Base-by-base conservation (phyloP, 2,797 vertebrate genomes). In the Dicrostonyx torquatus region DNA sequence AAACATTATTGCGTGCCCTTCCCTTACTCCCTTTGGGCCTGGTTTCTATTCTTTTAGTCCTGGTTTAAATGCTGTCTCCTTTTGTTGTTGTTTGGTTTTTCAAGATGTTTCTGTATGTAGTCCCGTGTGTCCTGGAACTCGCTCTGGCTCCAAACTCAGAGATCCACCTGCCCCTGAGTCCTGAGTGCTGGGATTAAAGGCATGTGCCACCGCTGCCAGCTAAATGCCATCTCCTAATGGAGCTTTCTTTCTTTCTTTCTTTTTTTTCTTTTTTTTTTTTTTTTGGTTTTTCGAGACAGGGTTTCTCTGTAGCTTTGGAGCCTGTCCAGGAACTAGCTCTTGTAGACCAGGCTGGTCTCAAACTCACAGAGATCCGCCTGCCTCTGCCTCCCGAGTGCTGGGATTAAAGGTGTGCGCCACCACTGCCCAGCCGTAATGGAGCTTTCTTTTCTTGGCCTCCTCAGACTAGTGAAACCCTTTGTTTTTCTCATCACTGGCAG, bases 41-140 rank as follows among this genome's bases (percentile, higher is more conserved):
- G 37, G 50, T 79, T 85, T 62, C 26, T 85, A 0, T 37, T 77
- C 77, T 91, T 87, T 80, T 12, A 26, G 55, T 78, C 40, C 95
- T n/a, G 37, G 62, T 82, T 76, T 80, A 79, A 87, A 87, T 78
- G 73, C 79, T 18, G 31, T 87, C 66, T 87, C 62, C 75, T 92
- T 73, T 45, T 45, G 20, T 9, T 62, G 17, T 70, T 64, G 11
- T 45, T 45, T 76, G 45, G 26, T 64, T 37, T 62, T 83, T 64
- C 29, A 34, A 64, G 40, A 64, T 3, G 10, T 62, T 83, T 82
- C 9, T 64, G 37, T 45, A 17, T 83, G 29, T 64, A 40, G 40
- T 7, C 78, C 37, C 40, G 24, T 55, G 62, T 31, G 29, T 64
- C 66, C 66, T 70, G n/a, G 68, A 70, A 37, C n/a, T 70, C 34